Conservation (phyloP, 30 jellyfish, hydroid and myxozoan genomes). For the Cassiopea andromeda region DNA sequence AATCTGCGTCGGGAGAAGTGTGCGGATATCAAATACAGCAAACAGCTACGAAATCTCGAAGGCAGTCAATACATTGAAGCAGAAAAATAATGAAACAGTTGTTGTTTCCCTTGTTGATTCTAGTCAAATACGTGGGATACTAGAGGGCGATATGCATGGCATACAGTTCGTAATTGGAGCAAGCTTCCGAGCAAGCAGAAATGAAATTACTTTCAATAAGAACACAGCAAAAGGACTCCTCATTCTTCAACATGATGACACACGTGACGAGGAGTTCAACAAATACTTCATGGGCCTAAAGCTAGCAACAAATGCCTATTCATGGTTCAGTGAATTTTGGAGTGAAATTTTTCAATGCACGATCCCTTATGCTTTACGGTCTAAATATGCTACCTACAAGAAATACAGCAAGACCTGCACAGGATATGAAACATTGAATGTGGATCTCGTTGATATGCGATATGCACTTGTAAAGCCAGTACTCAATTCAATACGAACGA, state of each 20-base stretch:
- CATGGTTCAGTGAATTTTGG: conserved; percentile 79
- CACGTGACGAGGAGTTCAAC: background rate
- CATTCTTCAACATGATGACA: conserved; percentile 17
- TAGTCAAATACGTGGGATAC: conserved; percentile 49
- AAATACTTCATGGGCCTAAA: conserved; percentile 30
- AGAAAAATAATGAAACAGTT: conserved; percentile 22
- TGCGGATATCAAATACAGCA: conserved; percentile 28
- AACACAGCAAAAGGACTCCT: conserved; percentile 12
- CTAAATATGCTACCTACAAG: background rate
- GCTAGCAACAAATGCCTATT: background rate
- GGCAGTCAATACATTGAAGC: conserved; percentile 3
- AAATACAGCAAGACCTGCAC: conserved; percentile 35
- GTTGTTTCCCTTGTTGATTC: conserved; percentile 43
- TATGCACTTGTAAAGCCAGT: conserved; percentile 51
- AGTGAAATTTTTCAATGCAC: conserved; percentile 66
- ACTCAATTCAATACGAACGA: conserved; percentile 25
- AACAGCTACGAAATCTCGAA: background rate
- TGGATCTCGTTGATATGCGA: conserved; percentile 1
- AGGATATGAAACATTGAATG: conserved; percentile 46
- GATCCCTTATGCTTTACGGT: background rate
- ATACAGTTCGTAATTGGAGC: background rate
- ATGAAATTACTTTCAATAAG: background rate
- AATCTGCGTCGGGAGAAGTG: conserved; percentile 37
- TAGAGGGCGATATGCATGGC: conserved; percentile 25
- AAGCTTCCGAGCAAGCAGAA: conserved; percentile 31